Conservation (phyloP, 2,797 vertebrate species). For the Hyperoplus lanceolatus region DNA sequence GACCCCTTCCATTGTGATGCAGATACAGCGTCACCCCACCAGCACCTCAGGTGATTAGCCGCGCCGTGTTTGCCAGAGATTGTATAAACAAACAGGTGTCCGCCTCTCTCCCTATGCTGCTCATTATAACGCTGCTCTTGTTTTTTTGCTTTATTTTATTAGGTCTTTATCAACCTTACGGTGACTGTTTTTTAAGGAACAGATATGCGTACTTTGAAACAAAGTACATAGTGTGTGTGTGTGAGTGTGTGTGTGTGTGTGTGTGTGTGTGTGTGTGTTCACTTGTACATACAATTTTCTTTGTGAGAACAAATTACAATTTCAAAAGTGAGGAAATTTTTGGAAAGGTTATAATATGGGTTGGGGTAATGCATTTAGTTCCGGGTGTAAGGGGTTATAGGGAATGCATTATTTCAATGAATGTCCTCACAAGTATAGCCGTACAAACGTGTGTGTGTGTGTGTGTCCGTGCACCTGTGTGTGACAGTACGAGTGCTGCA, state of each 20-base stretch:
- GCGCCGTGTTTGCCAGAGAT: constrained; percentile 68
- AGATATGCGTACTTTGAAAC: constrained; percentile 30
- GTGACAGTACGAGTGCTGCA: constrained; percentile 31
- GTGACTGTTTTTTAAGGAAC: constrained; percentile 58
- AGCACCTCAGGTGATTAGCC: constrained; percentile 82
- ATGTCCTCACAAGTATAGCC: too few species aligned
- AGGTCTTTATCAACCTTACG: constrained; percentile 64
- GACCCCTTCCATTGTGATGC: constrained; percentile 76
- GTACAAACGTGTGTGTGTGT: constrained; percentile 1
- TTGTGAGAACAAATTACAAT: too few species aligned
- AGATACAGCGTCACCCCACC: constrained; percentile 72
- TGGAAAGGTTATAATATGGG: too few species aligned
- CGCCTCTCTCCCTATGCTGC: constrained; percentile 76
- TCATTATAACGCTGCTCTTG: constrained; percentile 78
- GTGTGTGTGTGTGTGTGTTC: constrained; percentile 4
- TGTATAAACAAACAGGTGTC: constrained; percentile 84
- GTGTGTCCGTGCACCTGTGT: constrained; percentile 37
- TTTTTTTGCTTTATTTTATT: constrained; percentile 65
- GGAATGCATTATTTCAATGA: too few species aligned
- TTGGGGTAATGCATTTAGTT: too few species aligned
- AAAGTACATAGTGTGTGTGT: constrained; percentile 14
- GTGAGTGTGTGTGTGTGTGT: constrained; percentile 12
- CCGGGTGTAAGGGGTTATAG: too few species aligned
- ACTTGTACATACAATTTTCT: constrained; percentile 9
- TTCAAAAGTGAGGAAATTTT: too few species aligned